phyloP scores from a whole-genome alignment of 2,113 vertebrate genomes.

The Otolemur garnettii region DNA sequence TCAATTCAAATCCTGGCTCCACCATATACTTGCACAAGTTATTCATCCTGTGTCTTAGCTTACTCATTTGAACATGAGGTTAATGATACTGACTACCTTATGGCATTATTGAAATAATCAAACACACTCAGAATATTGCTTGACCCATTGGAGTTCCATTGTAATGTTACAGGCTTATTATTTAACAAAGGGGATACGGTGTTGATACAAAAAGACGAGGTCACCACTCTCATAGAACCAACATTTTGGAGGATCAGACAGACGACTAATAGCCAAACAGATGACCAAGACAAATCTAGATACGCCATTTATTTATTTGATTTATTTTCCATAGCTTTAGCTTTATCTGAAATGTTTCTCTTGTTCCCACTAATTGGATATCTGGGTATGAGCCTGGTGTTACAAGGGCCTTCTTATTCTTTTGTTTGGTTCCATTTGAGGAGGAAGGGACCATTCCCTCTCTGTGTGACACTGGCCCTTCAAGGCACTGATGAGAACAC shows the following conservation, averaged over 20 bases:
- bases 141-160: neutral
- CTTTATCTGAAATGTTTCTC: neutral
- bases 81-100: neutral
- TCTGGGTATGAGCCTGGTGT: neutral
- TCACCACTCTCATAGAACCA: neutral
- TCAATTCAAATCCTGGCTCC: neutral
- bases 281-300: neutral
- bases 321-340: neutral
- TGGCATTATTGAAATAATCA: neutral
- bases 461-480: neutral
- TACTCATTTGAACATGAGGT: neutral
- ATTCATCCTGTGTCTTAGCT: neutral
- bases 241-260: constrained; percentile 2
- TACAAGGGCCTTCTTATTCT: neutral
- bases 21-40: neutral
- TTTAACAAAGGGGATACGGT: neutral
- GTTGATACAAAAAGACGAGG: neutral
- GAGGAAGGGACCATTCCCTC: neutral
- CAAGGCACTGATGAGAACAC: neutral
- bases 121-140: neutral
- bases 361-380: neutral
- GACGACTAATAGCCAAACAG: neutral
- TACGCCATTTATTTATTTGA: neutral
- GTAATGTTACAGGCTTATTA: neutral
- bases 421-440: neutral